These are phyloP conservation scores for Vanacampus margaritifer DNA, from an alignment of 2,113 vertebrate species.

Conservation along the genomic window DNA sequence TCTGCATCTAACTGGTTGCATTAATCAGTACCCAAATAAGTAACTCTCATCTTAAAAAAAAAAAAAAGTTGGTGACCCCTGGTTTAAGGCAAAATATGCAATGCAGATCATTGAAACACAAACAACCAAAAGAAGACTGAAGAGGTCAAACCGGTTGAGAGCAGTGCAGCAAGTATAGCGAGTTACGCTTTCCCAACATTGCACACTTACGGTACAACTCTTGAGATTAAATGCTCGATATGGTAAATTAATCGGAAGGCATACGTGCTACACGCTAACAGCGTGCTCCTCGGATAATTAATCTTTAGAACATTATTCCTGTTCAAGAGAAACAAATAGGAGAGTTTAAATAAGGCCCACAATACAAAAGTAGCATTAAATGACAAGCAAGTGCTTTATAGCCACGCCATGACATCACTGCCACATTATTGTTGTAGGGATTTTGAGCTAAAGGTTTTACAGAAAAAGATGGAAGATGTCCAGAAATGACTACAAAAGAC, in stretches of 20 bases:
- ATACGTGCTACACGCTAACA: neutral
- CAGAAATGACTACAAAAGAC: neutral
- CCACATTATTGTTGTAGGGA: neutral
- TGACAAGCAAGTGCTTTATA: neutral
- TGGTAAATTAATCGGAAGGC: neutral
- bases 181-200: neutral
- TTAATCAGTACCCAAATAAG: too few relatives aligned
- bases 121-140: neutral
- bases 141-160: neutral
- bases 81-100: neutral
- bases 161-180: neutral
- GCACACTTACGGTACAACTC: neutral
- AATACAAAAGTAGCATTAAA: neutral
- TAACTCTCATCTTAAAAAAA: too few relatives aligned
- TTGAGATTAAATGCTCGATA: neutral
- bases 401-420: neutral
- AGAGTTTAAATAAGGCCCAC: neutral
- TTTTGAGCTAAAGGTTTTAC: neutral
- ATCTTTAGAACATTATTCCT: neutral
- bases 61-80: too few relatives aligned
- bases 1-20: too few relatives aligned
- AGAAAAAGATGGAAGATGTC: neutral
- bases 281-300: neutral
- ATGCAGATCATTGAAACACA: neutral
- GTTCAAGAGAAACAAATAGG: neutral